Evolutionary conservation across 2,888 invertebrate genomes (phyloP), one percentile per base, ranked within the genome.

Genomic region (Tanypteryx hageni): DNA sequence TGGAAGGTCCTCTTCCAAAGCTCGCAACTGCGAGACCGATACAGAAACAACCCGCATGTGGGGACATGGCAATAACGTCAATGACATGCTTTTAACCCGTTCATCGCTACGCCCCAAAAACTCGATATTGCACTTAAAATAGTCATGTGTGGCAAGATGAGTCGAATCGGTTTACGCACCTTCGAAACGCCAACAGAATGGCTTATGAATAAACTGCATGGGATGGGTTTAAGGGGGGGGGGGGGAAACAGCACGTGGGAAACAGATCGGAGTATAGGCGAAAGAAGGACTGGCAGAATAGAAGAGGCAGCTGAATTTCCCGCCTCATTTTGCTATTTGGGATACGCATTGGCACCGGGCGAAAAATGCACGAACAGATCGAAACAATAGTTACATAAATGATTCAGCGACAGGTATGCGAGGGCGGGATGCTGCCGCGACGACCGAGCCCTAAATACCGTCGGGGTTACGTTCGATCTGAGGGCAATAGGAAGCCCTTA

Each of bases 161-260:
- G 59, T 27, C 86, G 27, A 4, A 89, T 64, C 64, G 59, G 89
- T 44, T 89, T 89, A 64, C 31, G 31, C 59, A 44, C 89, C 58
- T 18, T 68, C 89, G 31, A 89, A 89, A 64, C 89, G 44, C 89
- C 89, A 68, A 89, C 89, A 64, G 89, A 89, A 89, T 89, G 61
- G 64, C 89, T 89, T 64, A 64, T 89, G 44, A 89, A 89, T 64
- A 64, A 89, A n/a, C n/a, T 9, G 27, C 59, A 1, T 2, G 16
- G 31, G 16, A 59, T 4, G 22, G 16, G 16, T 13, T 9, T 7
- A n/a, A 4, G 85, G 27, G 14, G 31, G 31, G 14, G 9, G 18
- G 89, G 10, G 13, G 61, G 18, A 27, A 27, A 27, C 10, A n/a
- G n/a, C 22, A 18, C 16, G 68, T n/a, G 16, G 31, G 89, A 44